These are phyloP conservation scores for Phoenoteleia sp. DNA, from an alignment of 2,888 invertebrate species.

Conservation along the genomic window DNA sequence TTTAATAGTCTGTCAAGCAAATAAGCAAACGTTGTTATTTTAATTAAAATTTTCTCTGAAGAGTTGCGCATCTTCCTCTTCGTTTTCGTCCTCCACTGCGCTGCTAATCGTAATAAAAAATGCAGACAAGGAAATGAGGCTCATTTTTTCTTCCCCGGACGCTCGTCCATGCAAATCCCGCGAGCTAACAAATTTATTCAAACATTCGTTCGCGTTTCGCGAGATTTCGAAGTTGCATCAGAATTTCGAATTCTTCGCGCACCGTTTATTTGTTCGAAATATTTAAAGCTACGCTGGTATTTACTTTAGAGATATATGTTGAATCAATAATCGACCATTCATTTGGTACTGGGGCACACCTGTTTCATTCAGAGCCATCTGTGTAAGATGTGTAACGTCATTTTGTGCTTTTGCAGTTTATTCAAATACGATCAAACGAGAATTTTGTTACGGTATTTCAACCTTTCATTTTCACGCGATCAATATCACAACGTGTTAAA, in stretches of 20 bases:
- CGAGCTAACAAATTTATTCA: conserved; percentile 8
- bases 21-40: conserved; percentile 25
- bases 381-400: conserved; percentile 42
- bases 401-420: conserved; percentile 24
- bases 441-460: not conserved
- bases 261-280: conserved; percentile 18
- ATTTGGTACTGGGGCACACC: conserved; percentile 40
- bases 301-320: conserved; percentile 26
- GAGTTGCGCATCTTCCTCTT: conserved; percentile 2
- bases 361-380: conserved; percentile 48
- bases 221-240: too few relatives aligned
- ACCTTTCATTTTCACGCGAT: not conserved
- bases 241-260: not conserved
- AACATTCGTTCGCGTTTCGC: not conserved
- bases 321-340: conserved; percentile 43
- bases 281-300: conserved; percentile 8
- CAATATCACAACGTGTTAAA: conserved; percentile 3
- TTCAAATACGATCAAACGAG: conserved; percentile 39
- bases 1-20: conserved; percentile 36
- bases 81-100: not conserved
- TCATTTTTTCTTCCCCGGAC: conserved; percentile 16
- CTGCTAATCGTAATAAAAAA: conserved; percentile 22
- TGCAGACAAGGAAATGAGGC: conserved; percentile 8
- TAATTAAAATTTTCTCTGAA: conserved; percentile 31
- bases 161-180: not conserved